Conservation (phyloP, 2,888 invertebrate genomes). For the Mythimna loreyi region DNA sequence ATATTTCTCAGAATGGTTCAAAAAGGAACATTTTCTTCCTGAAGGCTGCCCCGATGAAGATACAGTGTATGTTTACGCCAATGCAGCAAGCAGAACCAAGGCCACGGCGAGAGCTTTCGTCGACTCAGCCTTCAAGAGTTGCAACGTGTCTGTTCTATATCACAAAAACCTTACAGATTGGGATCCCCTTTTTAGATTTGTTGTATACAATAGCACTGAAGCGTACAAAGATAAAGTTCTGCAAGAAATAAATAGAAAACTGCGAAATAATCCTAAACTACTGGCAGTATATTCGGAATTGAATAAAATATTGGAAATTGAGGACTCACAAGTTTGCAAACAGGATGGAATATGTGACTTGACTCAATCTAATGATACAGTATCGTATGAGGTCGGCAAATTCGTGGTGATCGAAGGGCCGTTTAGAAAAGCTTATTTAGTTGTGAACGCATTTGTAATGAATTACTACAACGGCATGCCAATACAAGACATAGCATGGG, state of each 20-base stretch:
- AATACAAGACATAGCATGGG: constrained; percentile 55
- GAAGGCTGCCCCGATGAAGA: constrained; percentile 46
- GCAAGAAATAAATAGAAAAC: constrained; percentile 30
- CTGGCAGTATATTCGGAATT: constrained; percentile 23
- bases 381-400: constrained; percentile 24
- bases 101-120: constrained; percentile 42
- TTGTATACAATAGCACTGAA: constrained; percentile 31
- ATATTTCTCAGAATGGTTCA: constrained; percentile 54
- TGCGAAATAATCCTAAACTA: constrained; percentile 31
- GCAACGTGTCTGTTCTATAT: constrained; percentile 26
- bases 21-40: constrained; percentile 34
- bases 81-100: constrained; percentile 21
- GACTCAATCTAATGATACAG: constrained; percentile 17
- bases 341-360: constrained; percentile 52
- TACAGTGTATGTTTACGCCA: constrained; percentile 38
- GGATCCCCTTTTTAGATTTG: constrained; percentile 36
- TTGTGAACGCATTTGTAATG: constrained; percentile 49
- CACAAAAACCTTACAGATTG: not conserved
- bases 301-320: constrained; percentile 52
- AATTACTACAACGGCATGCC: constrained; percentile 50
- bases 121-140: constrained; percentile 34
- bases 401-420: constrained; percentile 18
- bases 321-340: constrained; percentile 47
- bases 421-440: constrained; percentile 4
- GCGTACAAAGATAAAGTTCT: constrained; percentile 22